Base-by-base conservation (phyloP, 2,888 invertebrate species). In the Pyralis farinalis region DNA sequence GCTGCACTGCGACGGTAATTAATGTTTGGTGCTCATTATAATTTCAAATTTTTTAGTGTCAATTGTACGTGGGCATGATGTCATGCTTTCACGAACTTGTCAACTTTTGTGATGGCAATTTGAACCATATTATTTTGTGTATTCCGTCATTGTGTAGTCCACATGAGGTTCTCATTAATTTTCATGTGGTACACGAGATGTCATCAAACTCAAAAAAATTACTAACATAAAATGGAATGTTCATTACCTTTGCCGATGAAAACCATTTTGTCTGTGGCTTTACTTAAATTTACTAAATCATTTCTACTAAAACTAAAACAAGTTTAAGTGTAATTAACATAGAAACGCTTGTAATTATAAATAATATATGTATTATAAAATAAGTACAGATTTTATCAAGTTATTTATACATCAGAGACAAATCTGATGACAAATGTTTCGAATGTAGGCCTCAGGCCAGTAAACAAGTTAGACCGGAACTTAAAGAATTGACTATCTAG, bases 11-110 rank as follows among this genome's bases (percentile, higher is more conserved):
- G 61, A 60, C 58, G 62, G 47, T 61, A 61, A 69, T 71, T 63
- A 67, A 63, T 63, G 58, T 58, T 49, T 33, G 42, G 40, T 49
- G 53, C 58, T 63, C 62, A 71, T 74, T 72, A 63, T 55, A 71
- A 63, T 63, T 68, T 60, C 52, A 62, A 62, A 69, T 67, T 60
- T 59, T 53, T 51, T 46, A 60, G 56, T 49, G 53, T 53, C 53
- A 38, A 44, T 25, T 40, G 46, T 45, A 44, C 53, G 70, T 71
- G 58, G 70, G 68, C 53, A 63, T 42, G 37, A 60, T 44, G 33
- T 33, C 9, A 10, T 37, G 43, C 73, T 75, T 75, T 74, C 73
- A 62, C 72, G 55, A 42, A 38, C 44, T 52, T 46, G 41, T 49
- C 42, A 51, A 38, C 51, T 55, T 52, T 53, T 51, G 34, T 34